Base-by-base conservation (phyloP, 2,888 invertebrate genomes). In the Thymelicus acteon region DNA sequence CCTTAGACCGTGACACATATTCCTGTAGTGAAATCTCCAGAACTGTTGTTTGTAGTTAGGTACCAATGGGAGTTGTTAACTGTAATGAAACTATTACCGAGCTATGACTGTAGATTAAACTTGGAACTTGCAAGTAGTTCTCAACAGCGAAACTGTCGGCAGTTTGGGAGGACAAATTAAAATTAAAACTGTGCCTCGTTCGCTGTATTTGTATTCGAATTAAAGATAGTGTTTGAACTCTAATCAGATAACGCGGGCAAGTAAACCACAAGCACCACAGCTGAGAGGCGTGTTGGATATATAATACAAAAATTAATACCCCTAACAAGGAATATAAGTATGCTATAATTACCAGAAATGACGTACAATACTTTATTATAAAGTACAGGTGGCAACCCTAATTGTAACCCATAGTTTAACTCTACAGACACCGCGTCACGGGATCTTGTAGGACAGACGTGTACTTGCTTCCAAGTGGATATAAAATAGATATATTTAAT, bases 41-140 rank as follows among this genome's bases (percentile, higher is more conserved):
- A 37, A 39, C 31, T 52, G 47, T 62, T 68, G 67, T 67, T 68
- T 68, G 69, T 58, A 57, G 62, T 63, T 69, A n/a, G n/a, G n/a
- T n/a, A 6, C 37, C 13, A 63, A 57, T 57, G 52, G 48, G 62
- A 62, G 62, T 69, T 69, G 57, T 69, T 13, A 69, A 69, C 63
- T 62, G 68, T 49, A 69, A 63, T 67, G 67, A 67, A 60, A 67
- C 60, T 60, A 67, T 67, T 67, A 67, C 67, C 40, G 60, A 60
- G 60, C 67, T 67, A 67, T 67, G 60, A 52, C 52, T 67, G 40
- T 40, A 67, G 40, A 67, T 67, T 67, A 67, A 49, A 67, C 60
- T 40, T 37, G 48, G 49, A 52, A 67, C 48, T 60, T 67, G 37
- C 6, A 48, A 67, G 60, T 60, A n/a, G 37, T 39, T 31, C 48